A percentile compares a stretch with the other conserved stretches of the same genome.
phyloP scores from a whole-genome alignment of 2,888 invertebrate genomes.

The Eupithecia vulgata region DNA sequence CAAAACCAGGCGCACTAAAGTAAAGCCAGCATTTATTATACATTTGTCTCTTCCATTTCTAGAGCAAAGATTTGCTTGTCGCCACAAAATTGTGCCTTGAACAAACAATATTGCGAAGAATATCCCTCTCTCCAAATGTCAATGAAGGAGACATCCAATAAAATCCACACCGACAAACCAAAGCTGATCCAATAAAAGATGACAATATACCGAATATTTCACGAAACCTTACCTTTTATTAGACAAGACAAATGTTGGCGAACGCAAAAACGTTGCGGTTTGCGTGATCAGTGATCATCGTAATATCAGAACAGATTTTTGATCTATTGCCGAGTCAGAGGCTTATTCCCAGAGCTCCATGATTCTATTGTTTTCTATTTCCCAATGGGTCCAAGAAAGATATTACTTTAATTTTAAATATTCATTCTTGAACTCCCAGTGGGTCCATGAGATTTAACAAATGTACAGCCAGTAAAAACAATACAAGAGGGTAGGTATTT shows the following conservation, averaged over 20 bases:
- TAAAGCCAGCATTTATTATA: not conserved
- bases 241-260: slow-evolving; percentile 40
- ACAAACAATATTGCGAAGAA: not conserved
- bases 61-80: not conserved
- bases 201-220: slow-evolving; percentile 1
- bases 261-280: not conserved
- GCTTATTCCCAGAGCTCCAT: too few relatives aligned
- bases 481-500: too few relatives aligned
- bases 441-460: too few relatives aligned
- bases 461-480: too few relatives aligned
- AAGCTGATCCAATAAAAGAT: slow-evolving; percentile 7
- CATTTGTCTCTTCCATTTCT: not conserved
- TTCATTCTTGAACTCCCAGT: too few relatives aligned
- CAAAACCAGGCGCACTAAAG: not conserved
- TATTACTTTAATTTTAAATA: too few relatives aligned
- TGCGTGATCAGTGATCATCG: not conserved
- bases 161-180: slow-evolving; percentile 1
- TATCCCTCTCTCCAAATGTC: not conserved
- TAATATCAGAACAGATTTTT: not conserved
- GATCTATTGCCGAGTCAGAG: too few relatives aligned
- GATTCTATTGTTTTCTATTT: too few relatives aligned
- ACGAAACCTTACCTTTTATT: slow-evolving; percentile 23
- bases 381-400: too few relatives aligned
- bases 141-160: slow-evolving; percentile 7
- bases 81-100: not conserved